phyloP scores from a whole-genome alignment of 2,113 vertebrate genomes.

The Stigmatopora argus region DNA sequence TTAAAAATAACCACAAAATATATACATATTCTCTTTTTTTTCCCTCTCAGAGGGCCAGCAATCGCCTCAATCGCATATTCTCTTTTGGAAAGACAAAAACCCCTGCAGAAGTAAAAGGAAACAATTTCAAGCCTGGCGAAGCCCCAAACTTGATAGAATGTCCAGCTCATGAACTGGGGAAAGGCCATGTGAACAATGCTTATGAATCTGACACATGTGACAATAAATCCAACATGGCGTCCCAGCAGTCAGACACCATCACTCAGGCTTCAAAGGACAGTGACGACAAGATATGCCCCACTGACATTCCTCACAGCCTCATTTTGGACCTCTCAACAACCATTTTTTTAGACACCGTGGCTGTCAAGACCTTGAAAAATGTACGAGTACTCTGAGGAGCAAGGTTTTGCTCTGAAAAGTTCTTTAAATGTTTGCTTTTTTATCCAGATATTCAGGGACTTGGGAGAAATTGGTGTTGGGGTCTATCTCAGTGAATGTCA shows the following conservation, averaged over 20 bases:
- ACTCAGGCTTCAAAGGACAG: background rate
- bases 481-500: constrained; percentile 72
- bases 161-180: constrained; percentile 7
- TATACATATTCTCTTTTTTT: background rate
- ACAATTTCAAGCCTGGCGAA: constrained; percentile 19
- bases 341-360: constrained; percentile 82
- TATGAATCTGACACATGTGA: constrained; percentile 42
- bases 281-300: background rate
- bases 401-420: background rate
- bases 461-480: constrained; percentile 77
- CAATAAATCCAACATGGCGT: constrained; percentile 27
- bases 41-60: constrained; percentile 18
- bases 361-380: constrained; percentile 81
- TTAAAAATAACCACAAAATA: background rate
- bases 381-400: constrained; percentile 50
- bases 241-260: constrained; percentile 16
- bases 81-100: background rate
- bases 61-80: background rate
- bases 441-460: constrained; percentile 81
- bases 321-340: constrained; percentile 80
- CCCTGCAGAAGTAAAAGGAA: background rate
- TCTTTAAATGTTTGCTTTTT: background rate
- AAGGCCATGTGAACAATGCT: constrained; percentile 49
- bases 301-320: constrained; percentile 60
- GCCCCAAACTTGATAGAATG: constrained; percentile 30